These are phyloP conservation scores for Rhynchonycteris naso DNA, from an alignment of 2,797 vertebrate species.

Conservation along the genomic window DNA sequence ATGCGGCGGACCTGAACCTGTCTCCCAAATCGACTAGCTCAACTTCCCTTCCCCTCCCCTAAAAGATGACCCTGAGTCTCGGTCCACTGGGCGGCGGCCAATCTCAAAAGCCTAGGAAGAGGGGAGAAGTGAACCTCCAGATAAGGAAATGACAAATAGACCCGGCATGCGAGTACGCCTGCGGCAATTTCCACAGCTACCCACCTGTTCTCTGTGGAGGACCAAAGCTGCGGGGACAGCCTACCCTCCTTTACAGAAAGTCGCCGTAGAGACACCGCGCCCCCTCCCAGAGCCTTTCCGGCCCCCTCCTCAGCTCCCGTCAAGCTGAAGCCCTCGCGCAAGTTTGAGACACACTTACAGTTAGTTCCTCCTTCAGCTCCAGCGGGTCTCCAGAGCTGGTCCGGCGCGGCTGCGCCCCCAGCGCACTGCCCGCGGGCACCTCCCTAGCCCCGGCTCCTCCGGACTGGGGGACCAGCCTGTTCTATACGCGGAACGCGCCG, in stretches of 20 bases:
- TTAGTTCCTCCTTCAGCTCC: conserved; percentile 86
- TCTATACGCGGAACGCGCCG: conserved; percentile 71
- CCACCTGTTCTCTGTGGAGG: conserved; percentile 27
- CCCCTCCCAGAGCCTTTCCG: conserved; percentile 60
- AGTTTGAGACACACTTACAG: conserved; percentile 92
- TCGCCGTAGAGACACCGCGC: conserved; percentile 2
- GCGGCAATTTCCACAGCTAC: conserved; percentile 17
- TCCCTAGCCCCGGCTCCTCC: conserved; percentile 83
- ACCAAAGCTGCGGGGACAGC: conserved; percentile 61
- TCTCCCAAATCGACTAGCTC: background rate
- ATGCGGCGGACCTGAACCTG: background rate
- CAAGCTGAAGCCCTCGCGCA: conserved; percentile 74
- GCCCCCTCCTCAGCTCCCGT: conserved; percentile 59
- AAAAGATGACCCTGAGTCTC: background rate
- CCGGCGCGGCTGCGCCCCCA: conserved; percentile 84
- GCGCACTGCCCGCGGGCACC: conserved; percentile 83
- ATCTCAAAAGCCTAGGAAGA: background rate
- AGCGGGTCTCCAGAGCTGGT: conserved; percentile 87
- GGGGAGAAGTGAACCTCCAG: background rate
- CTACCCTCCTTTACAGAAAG: background rate
- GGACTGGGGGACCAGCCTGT: conserved; percentile 90
- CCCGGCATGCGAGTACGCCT: conserved; percentile 34
- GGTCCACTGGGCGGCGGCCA: conserved; percentile 13
- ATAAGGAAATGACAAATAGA: conserved; percentile 15
- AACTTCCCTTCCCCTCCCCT: background rate